Conservation (phyloP, 2,113 vertebrate genomes). For the Sisor rabdophorus region DNA sequence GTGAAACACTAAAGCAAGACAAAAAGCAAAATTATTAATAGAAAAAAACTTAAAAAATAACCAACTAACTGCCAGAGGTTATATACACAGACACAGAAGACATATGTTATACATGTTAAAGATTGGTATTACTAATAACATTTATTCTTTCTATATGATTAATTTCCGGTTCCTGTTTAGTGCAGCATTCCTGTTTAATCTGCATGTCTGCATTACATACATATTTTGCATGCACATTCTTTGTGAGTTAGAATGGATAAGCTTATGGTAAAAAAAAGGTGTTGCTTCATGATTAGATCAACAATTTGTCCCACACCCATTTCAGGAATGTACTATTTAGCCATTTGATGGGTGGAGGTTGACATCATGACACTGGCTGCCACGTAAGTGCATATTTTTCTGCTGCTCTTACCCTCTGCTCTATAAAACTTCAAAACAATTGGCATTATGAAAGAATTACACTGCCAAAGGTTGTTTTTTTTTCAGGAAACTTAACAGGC, state of each 20-base stretch:
- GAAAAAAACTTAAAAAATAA: neutral
- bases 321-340: neutral
- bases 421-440: neutral
- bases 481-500: neutral
- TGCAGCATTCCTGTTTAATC: too few relatives aligned
- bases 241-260: neutral
- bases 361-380: neutral
- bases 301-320: neutral
- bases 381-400: neutral
- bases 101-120: neutral
- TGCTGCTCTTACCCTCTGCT: neutral
- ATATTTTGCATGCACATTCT: neutral
- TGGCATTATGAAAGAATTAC: neutral
- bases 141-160: too few relatives aligned
- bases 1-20: constrained; percentile 2
- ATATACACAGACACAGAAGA: neutral
- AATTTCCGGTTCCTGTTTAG: neutral
- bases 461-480: neutral
- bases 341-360: neutral
- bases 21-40: neutral
- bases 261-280: too few relatives aligned
- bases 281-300: neutral
- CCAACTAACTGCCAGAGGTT: neutral
- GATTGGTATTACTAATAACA: neutral
- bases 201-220: neutral